Evolutionary conservation across 1,140 invertebrate species (phyloP), one percentile per base, ranked within the genome.

Genomic region (Drosophila pectinifera): DNA sequence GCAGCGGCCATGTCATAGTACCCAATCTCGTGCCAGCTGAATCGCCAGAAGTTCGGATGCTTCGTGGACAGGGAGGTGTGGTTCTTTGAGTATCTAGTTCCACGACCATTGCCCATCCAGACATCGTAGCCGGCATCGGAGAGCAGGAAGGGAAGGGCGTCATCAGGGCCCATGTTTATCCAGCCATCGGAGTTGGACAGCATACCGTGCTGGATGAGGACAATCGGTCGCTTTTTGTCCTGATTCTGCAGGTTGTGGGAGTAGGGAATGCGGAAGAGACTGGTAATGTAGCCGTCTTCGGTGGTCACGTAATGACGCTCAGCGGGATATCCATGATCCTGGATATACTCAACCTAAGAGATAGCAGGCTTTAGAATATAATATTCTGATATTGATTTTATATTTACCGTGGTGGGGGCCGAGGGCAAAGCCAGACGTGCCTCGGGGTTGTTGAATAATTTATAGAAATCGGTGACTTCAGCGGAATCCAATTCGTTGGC

Each of bases 31-130:
- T 96, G 94, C 93, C 93, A 96, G 75, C 95, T 95, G 28, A 84
- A 92, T n/a, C 91, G 73, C 91, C 91, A 93, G 39, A 92, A 93
- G 38, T 86, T 51, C 8, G 65, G 54, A 38, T 91, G 59, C 46
- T 90, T 80, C 3, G 93, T 92, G 73, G 93, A 70, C 4, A 93
- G 57, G 0, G 79, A 73, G 0, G 92, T 76, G 86, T 96, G 95
- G 28, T 93, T 92, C 10, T 93, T 91, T 0, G 95, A 95, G 78
- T 95, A 95, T 2, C 91, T 93, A 68, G 94, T 96, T 3, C 96
- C 96, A 36, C 96, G 92, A 2, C 93, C 93, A 88, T 96, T 96
- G 0, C 94, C 95, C 79, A 96, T 57, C 95, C 96, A 96, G 0
- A 96, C 95, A 78, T 96, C 95, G 64, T 94, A 95, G 3, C 95